These are phyloP conservation scores for Chymomyza fuscimana DNA, from an alignment of 2,888 invertebrate species.

Conservation along the genomic window DNA sequence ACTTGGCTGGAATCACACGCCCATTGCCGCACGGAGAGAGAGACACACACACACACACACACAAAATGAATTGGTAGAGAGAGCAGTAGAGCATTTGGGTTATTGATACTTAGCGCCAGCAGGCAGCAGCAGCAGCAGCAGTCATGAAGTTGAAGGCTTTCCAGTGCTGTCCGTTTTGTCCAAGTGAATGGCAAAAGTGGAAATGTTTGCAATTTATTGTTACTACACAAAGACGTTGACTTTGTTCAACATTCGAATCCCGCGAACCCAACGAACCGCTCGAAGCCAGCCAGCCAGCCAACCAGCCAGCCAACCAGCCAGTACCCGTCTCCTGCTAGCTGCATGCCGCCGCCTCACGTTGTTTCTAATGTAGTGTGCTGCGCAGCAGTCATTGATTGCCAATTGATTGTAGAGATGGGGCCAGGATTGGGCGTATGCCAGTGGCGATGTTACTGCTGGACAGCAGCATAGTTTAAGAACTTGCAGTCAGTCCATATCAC, in stretches of 20 bases:
- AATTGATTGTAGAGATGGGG: conserved; percentile 51
- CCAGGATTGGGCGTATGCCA: conserved; percentile 5
- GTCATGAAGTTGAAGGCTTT: conserved; percentile 19
- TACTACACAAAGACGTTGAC: conserved; percentile 33
- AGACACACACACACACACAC: neutral
- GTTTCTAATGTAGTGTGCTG: conserved; percentile 37
- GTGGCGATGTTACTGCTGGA: conserved; percentile 19
- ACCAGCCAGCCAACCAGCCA: too few species aligned
- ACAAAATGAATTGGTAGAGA: neutral
- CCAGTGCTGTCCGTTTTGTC: neutral
- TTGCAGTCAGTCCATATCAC: conserved; percentile 4
- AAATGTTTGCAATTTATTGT: conserved; percentile 65
- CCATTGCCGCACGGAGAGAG: neutral
- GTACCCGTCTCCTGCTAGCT: too few species aligned
- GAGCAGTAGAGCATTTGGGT: conserved; percentile 15
- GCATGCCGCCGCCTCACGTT: neutral
- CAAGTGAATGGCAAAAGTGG: conserved; percentile 40
- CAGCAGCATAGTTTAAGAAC: neutral
- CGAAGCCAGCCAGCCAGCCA: too few species aligned
- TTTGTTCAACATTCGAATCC: neutral
- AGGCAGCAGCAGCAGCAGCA: too few species aligned
- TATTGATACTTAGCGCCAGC: conserved; percentile 52
- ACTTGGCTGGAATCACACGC: neutral
- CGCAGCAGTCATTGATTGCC: conserved; percentile 56
- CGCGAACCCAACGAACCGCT: too few species aligned